Evolutionary conservation across 2,797 vertebrate species (phyloP).

Genomic region (Chromis chromis): DNA sequence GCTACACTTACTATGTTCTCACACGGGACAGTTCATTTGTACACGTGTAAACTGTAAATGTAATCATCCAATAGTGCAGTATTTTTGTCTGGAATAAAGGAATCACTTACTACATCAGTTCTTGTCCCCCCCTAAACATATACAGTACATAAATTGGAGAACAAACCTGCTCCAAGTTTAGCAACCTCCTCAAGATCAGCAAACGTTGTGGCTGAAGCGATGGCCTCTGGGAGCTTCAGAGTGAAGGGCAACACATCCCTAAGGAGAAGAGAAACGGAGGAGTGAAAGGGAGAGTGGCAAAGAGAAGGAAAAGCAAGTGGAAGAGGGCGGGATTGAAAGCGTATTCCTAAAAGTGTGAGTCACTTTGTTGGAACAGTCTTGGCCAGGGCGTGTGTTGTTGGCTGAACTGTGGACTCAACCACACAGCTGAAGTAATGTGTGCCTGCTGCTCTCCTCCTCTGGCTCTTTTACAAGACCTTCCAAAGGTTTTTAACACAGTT

Average conservation of each 20-base stretch:
- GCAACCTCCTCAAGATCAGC: conserved; percentile 89
- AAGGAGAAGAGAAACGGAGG: neutral
- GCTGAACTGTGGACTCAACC: too few relatives aligned
- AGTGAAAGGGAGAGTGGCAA: conserved; percentile 2
- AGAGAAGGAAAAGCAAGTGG: too few relatives aligned
- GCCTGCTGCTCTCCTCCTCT: conserved; percentile 6
- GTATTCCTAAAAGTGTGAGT: conserved; percentile 34
- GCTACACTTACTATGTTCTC: too few relatives aligned
- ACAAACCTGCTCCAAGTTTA: conserved; percentile 91
- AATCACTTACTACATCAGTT: neutral
- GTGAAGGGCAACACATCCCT: conserved; percentile 94
- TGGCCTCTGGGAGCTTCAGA: conserved; percentile 89
- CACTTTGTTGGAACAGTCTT: conserved; percentile 15
- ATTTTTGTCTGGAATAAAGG: neutral
- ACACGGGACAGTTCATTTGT: neutral
- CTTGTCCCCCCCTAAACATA: neutral
- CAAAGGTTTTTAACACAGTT: neutral
- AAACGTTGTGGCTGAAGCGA: conserved; percentile 87
- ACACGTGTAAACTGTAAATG: neutral
- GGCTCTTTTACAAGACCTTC: conserved; percentile 11
- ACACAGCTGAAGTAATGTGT: neutral
- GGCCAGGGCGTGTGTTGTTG: too few relatives aligned
- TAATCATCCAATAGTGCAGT: neutral
- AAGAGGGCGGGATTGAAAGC: conserved; percentile 6
- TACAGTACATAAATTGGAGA: neutral